Evolutionary conservation across 2,888 invertebrate species (phyloP).

Genomic region (Andrena chrysosceles): DNA sequence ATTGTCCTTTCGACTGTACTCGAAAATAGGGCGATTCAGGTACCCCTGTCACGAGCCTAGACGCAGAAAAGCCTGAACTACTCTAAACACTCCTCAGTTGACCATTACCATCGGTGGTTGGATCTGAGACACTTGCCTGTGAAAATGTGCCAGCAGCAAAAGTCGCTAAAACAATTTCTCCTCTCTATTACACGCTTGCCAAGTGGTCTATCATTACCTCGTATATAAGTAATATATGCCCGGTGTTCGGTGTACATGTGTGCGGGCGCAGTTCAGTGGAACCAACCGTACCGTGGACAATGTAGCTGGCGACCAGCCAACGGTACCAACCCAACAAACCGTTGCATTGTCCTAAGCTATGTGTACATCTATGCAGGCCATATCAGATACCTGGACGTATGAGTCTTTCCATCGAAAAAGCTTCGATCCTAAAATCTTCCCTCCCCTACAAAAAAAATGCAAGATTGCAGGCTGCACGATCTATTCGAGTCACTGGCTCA

Average conservation of each 20-base stretch:
- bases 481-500: constrained; percentile 60
- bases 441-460: constrained; percentile 36
- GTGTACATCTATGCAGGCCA: constrained; percentile 56
- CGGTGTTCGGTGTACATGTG: constrained; percentile 42
- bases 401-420: constrained; percentile 53
- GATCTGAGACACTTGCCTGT: background rate
- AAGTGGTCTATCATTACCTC: constrained; percentile 73
- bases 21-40: background rate
- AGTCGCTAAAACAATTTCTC: constrained; percentile 70
- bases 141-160: background rate
- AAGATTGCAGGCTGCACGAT: constrained; percentile 33
- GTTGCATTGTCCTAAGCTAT: constrained; percentile 77
- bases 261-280: constrained; percentile 74
- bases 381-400: constrained; percentile 60
- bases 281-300: constrained; percentile 77
- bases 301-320: constrained; percentile 79
- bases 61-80: background rate
- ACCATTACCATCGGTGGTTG: background rate
- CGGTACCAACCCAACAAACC: constrained; percentile 78
- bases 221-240: constrained; percentile 71
- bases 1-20: background rate
- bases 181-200: constrained; percentile 73
- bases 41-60: background rate
- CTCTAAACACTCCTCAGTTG: background rate
- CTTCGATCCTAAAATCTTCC: constrained; percentile 54